phyloP scores from a whole-genome alignment of 2,888 invertebrate species.

The Dione vanillae region DNA sequence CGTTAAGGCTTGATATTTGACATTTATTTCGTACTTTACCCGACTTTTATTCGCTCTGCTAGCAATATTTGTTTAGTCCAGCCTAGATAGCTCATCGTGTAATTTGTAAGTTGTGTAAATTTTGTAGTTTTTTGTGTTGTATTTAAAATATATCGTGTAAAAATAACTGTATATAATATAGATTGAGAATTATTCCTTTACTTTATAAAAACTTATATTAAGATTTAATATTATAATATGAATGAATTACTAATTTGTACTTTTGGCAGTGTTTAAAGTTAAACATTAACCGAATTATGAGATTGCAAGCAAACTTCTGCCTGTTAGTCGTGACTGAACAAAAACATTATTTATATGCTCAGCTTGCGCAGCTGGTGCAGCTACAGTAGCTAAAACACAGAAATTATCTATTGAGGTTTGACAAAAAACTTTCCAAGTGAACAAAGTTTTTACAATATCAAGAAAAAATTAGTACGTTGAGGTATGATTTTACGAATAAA shows the following conservation, averaged over 20 bases:
- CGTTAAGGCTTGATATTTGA: conserved; percentile 50
- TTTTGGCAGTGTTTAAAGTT: not conserved
- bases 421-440: not conserved
- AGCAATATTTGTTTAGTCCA: conserved; percentile 11
- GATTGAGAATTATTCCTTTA: no score
- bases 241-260: not conserved
- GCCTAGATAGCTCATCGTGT: not conserved
- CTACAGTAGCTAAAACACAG: not conserved
- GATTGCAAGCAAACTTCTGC: not conserved
- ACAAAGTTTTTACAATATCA: not conserved
- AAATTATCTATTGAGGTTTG: not conserved
- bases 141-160: no score
- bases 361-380: conserved; percentile 2
- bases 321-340: not conserved
- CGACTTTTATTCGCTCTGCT: conserved; percentile 18
- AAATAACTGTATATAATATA: no score
- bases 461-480: no score
- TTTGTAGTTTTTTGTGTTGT: not conserved
- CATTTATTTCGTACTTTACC: conserved; percentile 59
- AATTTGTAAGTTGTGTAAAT: not conserved
- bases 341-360: not conserved
- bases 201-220: no score
- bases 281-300: not conserved
- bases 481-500: no score
- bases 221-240: no score